Evolutionary conservation across 2,113 vertebrate species (phyloP), one percentile per base, ranked within the genome.

Genomic region (Neolamprologus ventralis): DNA sequence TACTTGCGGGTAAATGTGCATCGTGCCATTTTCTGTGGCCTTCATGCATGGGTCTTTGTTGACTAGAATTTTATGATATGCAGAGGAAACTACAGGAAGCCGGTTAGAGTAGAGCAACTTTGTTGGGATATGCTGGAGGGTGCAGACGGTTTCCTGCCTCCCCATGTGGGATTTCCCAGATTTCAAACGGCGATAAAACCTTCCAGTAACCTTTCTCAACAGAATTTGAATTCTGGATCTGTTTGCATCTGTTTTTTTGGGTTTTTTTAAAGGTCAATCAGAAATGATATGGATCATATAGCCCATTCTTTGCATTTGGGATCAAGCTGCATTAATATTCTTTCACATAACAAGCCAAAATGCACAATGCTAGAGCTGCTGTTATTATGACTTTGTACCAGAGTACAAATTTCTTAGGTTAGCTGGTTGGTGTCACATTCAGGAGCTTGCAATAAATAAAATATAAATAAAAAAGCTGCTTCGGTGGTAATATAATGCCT

Each of bases 71-170:
- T 58, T 33, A 57, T 28, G 31, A 81, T 26, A 40, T 58, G n/a
- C 60, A 8, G 2, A 26, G 47, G 5, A 53, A 86, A 85, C 58
- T 35, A 49, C 91, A 92, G 92, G 89, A 94, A 92, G 40, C 9
- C 1, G 10, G 80, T 84, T 83, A 26, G 82, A 85, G 54, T 87
- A 83, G 60, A 91, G 78, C 79, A n/a, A 47, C 86, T 51, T 55
- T 40, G 84, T 71, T 45, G n/a, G 83, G 86, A 85, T 83, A 55
- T 49, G 37, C 73, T 71, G 40, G 55, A 55, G 68, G 79, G 58
- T 51, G 28, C 57, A 65, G 79, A 63, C 51, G 2, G 54, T 81
- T 91, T 94, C 92, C 93, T 87, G 85, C 37, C 81, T 81, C 58
- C 16, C 11, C 60, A n/a, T 35, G 80, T 79, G 37, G 31, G 31